These are phyloP conservation scores for Pachymerium ferrugineum DNA, from an alignment of 2,888 invertebrate species.

Conservation along the genomic window DNA sequence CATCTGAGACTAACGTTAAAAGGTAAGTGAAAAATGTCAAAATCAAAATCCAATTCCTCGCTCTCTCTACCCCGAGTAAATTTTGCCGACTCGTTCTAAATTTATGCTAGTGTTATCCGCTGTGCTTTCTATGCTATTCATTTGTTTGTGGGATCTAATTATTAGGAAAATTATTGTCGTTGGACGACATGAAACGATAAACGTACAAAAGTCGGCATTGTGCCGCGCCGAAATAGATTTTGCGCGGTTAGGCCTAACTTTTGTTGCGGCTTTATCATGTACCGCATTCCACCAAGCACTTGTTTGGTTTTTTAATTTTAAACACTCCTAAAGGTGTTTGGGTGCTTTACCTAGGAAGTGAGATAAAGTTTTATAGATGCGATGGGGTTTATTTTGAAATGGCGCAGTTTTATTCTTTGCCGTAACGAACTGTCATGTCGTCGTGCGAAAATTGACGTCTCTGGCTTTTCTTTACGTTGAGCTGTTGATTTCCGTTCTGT, in stretches of 20 bases:
- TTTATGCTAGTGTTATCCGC: no score
- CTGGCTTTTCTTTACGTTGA: neutral
- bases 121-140: neutral
- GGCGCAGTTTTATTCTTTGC: conserved; percentile 1
- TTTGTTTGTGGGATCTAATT: neutral
- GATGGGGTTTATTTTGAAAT: neutral
- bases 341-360: no score
- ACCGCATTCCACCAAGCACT: no score
- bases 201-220: neutral
- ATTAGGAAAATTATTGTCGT: conserved; percentile 20
- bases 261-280: neutral
- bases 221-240: no score
- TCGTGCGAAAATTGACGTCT: neutral
- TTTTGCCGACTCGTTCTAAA: no score
- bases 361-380: no score
- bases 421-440: conserved; percentile 18
- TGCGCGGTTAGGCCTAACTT: neutral
- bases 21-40: neutral
- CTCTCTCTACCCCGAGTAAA: no score
- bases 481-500: no score
- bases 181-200: neutral
- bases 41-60: no score
- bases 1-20: neutral
- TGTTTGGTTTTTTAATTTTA: no score
- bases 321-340: no score